Evolutionary conservation across 2,113 vertebrate genomes (phyloP).

Genomic region (Epinephelus moara): DNA sequence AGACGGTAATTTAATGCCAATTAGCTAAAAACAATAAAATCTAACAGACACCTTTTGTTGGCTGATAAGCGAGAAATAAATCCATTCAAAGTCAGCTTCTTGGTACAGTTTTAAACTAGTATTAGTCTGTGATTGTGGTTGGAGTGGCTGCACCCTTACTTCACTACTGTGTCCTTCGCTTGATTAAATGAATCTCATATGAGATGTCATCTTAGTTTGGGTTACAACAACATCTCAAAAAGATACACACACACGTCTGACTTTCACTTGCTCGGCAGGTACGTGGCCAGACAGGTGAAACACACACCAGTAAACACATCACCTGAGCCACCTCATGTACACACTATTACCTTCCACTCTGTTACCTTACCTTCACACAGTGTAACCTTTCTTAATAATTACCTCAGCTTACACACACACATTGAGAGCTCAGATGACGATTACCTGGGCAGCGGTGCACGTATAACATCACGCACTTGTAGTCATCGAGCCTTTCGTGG

Average conservation of each 20-base stretch:
- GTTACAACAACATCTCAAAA: neutral
- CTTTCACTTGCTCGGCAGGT: constrained; percentile 68
- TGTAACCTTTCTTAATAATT: constrained; percentile 76
- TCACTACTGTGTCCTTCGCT: too few species aligned
- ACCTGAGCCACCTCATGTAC: constrained; percentile 69
- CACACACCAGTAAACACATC: constrained; percentile 64
- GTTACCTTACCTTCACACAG: constrained; percentile 73
- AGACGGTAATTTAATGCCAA: neutral
- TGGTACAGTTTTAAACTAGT: neutral
- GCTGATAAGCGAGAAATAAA: neutral
- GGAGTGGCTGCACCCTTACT: neutral
- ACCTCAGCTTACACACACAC: constrained; percentile 70
- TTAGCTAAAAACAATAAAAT: neutral
- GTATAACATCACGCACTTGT: neutral
- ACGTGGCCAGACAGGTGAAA: constrained; percentile 72
- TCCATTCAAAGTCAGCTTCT: neutral
- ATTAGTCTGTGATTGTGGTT: neutral
- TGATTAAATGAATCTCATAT: neutral
- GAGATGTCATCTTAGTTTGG: constrained; percentile 11
- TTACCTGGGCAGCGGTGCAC: constrained; percentile 18
- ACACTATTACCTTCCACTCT: constrained; percentile 75
- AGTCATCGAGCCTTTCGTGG: neutral
- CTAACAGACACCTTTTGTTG: neutral
- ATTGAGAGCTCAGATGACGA: constrained; percentile 51
- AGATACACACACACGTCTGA: constrained; percentile 21